Evolutionary conservation across 2,797 vertebrate species (phyloP), one percentile per base, ranked within the genome.

Genomic region (Nannoperca obscura): DNA sequence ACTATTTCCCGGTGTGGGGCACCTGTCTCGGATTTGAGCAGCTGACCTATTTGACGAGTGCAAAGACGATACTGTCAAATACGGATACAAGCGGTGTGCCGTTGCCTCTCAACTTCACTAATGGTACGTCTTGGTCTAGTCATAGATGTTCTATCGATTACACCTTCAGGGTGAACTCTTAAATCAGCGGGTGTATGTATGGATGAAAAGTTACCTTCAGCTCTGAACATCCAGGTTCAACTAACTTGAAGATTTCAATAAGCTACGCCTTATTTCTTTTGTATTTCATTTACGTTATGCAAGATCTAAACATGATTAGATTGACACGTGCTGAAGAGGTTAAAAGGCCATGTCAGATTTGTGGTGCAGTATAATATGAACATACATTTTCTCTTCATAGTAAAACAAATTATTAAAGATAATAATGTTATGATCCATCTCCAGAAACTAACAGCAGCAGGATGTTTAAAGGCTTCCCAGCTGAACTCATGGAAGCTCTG

Each of bases 1-100:
- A 98, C 90, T 96, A 97, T 86, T 99, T 99, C 83, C 98, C 98
- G 3, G 81, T 99, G 19, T 99, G 97, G 98, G 98, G 97, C 14
- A 99, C 97, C 0, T 99, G 98, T 79, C 95, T 99, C 3, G 98
- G 98, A 61, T 96, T 97, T 1, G 95, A 99, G 82, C 89, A 96
- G 80, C 95, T 99, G 74, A 87, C 92, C 0, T 90, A 93, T 40
- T 84, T 99, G 81, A 96, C 97, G 4, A 96, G 96, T 66, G 94
- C 91, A 2, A 30, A 96, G 67, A 0, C 42, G 0, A 30, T 96
- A 2, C 86, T 99, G 62, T 86, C 93, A 1, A 12, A 0, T 3
- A 99, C 97, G 27, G 82, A 96, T 6, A 99, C 97, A 0, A 53
- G 47, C 0, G 90, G 86, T 0, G 55, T 93, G 66, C 36, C 95